Base-by-base conservation (phyloP, 2,113 vertebrate species). In the Notiomystis cincta region DNA sequence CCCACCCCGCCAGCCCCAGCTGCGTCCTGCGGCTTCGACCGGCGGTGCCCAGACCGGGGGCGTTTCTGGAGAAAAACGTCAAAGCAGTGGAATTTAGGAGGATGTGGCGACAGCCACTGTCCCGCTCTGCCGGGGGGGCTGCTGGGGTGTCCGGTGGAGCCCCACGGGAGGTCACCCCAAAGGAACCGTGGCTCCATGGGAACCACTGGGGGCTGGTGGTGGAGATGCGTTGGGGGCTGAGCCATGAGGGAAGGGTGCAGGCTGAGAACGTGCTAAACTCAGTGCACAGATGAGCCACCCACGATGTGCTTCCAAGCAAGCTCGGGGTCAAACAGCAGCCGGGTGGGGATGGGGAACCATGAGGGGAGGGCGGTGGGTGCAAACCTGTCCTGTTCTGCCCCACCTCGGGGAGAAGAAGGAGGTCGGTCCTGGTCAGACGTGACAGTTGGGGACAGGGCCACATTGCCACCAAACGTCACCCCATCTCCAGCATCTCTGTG, bases 21-120 rank as follows among this genome's bases (percentile, higher is more conserved):
- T 0, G 23, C 20, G 25, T 65, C 77, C 72, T 72, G 94, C 0
- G 70, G 84, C 38, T 90, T 80, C 44, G 56, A 66, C 82, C 82
- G 54, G 90, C 62, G 16, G 87, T 80, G 33, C 70, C 81, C 38
- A 8, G 45, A 20, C 76, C 61, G 89, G 76, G 5, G 85, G 87
- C 58, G 87, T 91, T 95, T 93, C 91, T 88, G 8, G 58, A 62
- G 83, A 87, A 93, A 91, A 95, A 85, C 69, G 87, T 87, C 81
- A 89, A 92, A 70, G 18, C 40, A 6, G 33, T 4, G 37, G 92
- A 94, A 83, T 75, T 37, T 2, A 33, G 71, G 85, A 92, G 45
- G 85, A 82, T 12, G 85, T 50, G 44, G 40, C 4, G 0, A 18
- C 38, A 44, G n/a, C 77, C 37, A 4, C 66, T 0, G 13, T 21